These are phyloP conservation scores for Nephotettix cincticeps DNA, from an alignment of 1,140 invertebrate species.

Conservation along the genomic window DNA sequence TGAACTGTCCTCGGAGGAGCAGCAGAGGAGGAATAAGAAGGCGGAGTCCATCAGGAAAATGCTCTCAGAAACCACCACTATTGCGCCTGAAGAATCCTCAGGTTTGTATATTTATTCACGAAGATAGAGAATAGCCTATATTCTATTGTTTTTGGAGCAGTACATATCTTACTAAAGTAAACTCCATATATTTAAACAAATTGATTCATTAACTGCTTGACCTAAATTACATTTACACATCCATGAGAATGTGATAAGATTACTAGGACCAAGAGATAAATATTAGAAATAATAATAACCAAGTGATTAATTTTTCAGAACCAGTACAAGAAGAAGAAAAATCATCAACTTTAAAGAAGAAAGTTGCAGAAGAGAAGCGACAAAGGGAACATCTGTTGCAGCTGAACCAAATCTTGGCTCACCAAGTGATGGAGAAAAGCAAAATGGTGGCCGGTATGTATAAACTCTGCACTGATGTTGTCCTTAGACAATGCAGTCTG, in stretches of 20 bases:
- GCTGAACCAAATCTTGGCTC: conserved; percentile 87
- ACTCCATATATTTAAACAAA: too few relatives aligned
- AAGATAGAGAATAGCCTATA: too few relatives aligned
- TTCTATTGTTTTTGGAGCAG: too few relatives aligned
- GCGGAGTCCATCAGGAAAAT: conserved; percentile 90
- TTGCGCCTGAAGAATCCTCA: background rate
- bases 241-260: too few relatives aligned
- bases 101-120: conserved; percentile 16
- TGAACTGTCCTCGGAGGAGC: conserved; percentile 77
- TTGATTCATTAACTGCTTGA: too few relatives aligned
- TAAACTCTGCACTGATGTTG: too few relatives aligned
- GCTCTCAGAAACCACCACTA: conserved; percentile 64
- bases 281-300: too few relatives aligned
- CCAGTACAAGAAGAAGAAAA: conserved; percentile 47
- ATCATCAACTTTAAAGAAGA: conserved; percentile 50
- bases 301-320: too few relatives aligned
- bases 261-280: too few relatives aligned
- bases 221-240: too few relatives aligned
- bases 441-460: conserved; percentile 87
- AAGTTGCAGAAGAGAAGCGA: conserved; percentile 78
- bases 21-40: conserved; percentile 76
- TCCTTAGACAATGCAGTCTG: too few relatives aligned
- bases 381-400: conserved; percentile 84
- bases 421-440: conserved; percentile 91
- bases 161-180: too few relatives aligned